phyloP scores from a whole-genome alignment of 2,888 invertebrate genomes.

The Chrysodeixis includens region DNA sequence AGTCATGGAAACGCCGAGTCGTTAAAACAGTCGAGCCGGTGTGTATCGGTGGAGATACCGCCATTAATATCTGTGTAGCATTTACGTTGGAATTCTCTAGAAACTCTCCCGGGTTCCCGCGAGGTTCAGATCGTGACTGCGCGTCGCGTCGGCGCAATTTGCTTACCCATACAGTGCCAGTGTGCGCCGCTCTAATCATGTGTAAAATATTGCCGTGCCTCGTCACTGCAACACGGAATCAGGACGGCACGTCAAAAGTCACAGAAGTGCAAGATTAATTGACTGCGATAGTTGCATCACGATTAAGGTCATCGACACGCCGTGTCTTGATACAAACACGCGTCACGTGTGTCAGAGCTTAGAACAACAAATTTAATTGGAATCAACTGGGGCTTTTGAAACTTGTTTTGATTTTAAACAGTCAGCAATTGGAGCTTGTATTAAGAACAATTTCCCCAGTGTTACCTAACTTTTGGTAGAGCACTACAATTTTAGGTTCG shows the following conservation, averaged over 20 bases:
- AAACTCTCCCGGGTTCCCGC: constrained; percentile 86
- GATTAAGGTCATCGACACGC: constrained; percentile 72
- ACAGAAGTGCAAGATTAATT: constrained; percentile 81
- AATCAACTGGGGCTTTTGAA: not conserved
- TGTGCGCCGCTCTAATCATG: constrained; percentile 85
- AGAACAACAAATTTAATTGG: constrained; percentile 2
- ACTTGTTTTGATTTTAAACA: not conserved
- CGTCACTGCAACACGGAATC: constrained; percentile 83
- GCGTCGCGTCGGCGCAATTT: constrained; percentile 87
- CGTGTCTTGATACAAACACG: constrained; percentile 29
- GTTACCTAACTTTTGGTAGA: not conserved
- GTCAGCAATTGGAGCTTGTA: not conserved
- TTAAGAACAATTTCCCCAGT: not conserved
- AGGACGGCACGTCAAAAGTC: constrained; percentile 82
- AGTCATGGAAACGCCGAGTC: constrained; percentile 46
- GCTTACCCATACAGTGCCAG: constrained; percentile 87
- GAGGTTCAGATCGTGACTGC: constrained; percentile 88
- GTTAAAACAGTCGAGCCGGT: constrained; percentile 51
- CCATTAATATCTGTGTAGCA: constrained; percentile 86
- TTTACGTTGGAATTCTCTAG: constrained; percentile 87
- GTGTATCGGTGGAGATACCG: constrained; percentile 74
- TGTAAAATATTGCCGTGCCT: constrained; percentile 87
- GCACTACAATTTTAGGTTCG: not conserved
- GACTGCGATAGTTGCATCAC: constrained; percentile 77
- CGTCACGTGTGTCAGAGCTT: constrained; percentile 9